Percentiles rank a stretch among this genome's conserved stretches.
These are phyloP conservation scores for Eufriesea mexicana DNA, from an alignment of 1,140 invertebrate genomes.

Conservation along the genomic window DNA sequence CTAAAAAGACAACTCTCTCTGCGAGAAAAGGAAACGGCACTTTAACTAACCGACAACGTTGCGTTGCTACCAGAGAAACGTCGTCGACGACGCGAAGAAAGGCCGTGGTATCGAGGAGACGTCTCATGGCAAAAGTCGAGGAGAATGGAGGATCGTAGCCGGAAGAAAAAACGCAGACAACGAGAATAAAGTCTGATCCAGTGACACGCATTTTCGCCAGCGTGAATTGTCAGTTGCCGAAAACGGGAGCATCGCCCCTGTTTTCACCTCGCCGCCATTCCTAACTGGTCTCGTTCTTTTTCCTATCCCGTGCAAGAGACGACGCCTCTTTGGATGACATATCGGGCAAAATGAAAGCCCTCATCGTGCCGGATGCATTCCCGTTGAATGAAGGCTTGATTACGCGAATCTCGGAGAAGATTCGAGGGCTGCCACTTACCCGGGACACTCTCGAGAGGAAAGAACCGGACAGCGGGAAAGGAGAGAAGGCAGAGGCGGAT, in stretches of 20 bases:
- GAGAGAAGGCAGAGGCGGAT: background rate
- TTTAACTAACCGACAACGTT: background rate
- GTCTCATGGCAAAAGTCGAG: background rate
- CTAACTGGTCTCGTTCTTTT: background rate
- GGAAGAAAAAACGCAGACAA: background rate
- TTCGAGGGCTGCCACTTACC: conserved; percentile 34
- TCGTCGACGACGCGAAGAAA: background rate
- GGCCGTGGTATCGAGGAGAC: no score
- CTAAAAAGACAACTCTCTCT: background rate
- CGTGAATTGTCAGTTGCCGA: background rate
- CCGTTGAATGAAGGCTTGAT: conserved; percentile 42
- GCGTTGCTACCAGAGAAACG: background rate
- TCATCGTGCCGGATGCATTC: conserved; percentile 24
- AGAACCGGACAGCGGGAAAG: background rate
- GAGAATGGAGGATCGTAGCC: background rate
- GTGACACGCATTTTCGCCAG: background rate
- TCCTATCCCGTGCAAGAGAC: background rate
- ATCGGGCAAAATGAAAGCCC: conserved; percentile 36
- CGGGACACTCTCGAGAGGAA: background rate
- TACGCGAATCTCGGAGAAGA: conserved; percentile 35
- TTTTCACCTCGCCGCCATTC: conserved; percentile 16
- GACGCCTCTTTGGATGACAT: conserved; percentile 22
- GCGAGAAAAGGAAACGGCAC: background rate
- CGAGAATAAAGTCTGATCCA: background rate
- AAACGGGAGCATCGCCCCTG: conserved; percentile 21